A percentile compares a stretch with the other conserved stretches of the same genome.
These are phyloP conservation scores for Etheostoma perlongum DNA, from an alignment of 2,797 vertebrate species.

Conservation along the genomic window DNA sequence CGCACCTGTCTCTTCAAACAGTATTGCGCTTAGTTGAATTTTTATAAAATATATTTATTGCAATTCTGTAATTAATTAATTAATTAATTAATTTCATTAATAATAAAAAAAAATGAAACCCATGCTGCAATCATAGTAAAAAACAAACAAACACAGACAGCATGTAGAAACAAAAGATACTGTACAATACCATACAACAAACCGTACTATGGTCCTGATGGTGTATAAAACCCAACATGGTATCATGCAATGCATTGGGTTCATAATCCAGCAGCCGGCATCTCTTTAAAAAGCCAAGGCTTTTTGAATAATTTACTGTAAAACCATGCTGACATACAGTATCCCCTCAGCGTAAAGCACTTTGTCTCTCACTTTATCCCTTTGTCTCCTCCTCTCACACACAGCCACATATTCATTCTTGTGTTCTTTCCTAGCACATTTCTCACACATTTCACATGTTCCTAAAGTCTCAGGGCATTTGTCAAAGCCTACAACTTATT, in stretches of 20 bases:
- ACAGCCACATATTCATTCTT: neutral
- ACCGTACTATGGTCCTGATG: too few relatives aligned
- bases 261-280: neutral
- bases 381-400: conserved; percentile 5
- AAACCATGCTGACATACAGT: conserved; percentile 37
- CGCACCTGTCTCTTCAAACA: too few relatives aligned
- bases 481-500: neutral
- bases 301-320: conserved; percentile 56
- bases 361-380: neutral
- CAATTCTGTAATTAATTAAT: too few relatives aligned
- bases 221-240: too few relatives aligned
- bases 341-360: conserved; percentile 16
- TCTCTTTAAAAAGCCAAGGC: neutral
- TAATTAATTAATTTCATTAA: too few relatives aligned
- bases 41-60: too few relatives aligned
- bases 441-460: neutral
- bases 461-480: neutral
- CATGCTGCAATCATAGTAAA: too few relatives aligned
- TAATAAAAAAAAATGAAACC: too few relatives aligned
- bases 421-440: neutral
- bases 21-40: too few relatives aligned
- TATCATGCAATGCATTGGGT: neutral
- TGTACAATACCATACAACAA: too few relatives aligned
- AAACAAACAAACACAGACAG: too few relatives aligned
- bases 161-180: too few relatives aligned